Conservation (phyloP, 2,113 vertebrate species). For the Chinchilla lanigera region DNA sequence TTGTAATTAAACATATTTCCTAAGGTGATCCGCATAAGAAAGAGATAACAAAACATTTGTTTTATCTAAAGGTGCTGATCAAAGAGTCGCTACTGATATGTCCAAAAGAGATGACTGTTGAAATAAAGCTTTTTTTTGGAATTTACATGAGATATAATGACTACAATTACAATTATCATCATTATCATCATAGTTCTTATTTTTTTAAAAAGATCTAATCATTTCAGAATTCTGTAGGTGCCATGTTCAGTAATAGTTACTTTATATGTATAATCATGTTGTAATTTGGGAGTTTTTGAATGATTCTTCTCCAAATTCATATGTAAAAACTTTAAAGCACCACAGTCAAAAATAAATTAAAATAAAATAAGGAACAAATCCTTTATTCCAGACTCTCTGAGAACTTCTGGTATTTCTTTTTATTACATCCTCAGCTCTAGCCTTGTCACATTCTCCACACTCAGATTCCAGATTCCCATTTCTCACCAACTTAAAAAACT, state of each 20-base stretch:
- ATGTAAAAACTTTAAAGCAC: not conserved
- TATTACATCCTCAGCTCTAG: not conserved
- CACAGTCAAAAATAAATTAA: not conserved
- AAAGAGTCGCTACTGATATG: not conserved
- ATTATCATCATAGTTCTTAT: not conserved
- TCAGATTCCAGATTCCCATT: not conserved
- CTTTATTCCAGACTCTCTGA: not conserved
- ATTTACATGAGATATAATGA: constrained; percentile 4
- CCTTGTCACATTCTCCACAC: not conserved
- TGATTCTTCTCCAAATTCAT: not conserved
- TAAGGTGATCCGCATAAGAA: not conserved
- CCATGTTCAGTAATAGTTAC: not conserved
- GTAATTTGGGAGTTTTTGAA: not conserved
- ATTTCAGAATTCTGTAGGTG: not conserved
- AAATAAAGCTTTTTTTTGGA: not conserved
- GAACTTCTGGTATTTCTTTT: not conserved
- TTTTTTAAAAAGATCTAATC: not conserved
- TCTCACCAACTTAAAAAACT: not conserved
- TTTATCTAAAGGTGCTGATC: not conserved
- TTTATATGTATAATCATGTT: not conserved
- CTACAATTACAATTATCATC: not conserved
- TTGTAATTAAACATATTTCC: constrained; percentile 32
- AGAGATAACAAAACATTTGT: not conserved
- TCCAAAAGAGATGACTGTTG: not conserved
- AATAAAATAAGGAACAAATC: not conserved